These are phyloP conservation scores for Ictalurus furcatus DNA, from an alignment of 2,113 vertebrate genomes.

Conservation along the genomic window DNA sequence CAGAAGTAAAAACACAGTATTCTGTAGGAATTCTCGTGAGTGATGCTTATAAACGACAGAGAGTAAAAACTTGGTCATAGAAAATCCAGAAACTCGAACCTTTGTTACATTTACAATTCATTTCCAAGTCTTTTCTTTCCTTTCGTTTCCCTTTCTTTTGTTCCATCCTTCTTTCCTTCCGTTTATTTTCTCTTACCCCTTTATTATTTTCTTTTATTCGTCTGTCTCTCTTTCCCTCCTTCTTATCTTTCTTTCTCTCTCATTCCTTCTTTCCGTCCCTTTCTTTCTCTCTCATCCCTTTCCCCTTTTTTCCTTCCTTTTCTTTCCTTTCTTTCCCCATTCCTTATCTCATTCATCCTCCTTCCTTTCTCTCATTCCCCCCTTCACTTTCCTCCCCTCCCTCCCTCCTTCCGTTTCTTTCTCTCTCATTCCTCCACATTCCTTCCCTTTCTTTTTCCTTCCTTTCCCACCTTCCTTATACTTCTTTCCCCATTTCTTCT, in stretches of 20 bases:
- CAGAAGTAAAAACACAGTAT: too few species aligned
- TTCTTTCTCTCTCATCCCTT: too few species aligned
- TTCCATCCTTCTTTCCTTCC: not conserved
- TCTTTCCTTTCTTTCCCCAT: too few species aligned
- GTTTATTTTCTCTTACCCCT: not conserved
- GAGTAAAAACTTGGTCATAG: too few species aligned
- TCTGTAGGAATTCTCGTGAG: too few species aligned
- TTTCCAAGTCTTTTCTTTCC: not conserved
- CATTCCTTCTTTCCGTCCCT: not conserved
- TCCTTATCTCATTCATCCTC: not conserved
- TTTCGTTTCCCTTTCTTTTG: not conserved
- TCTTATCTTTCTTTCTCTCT: too few species aligned
- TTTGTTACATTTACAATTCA: not conserved
- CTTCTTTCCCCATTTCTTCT: too few species aligned
- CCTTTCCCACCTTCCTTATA: not conserved
- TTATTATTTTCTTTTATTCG: not conserved
- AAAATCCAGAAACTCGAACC: too few species aligned
- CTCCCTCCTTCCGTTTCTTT: too few species aligned
- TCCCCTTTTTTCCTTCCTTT: too few species aligned
- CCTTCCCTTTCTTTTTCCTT: not conserved
- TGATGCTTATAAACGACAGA: too few species aligned
- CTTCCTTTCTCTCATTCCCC: not conserved
- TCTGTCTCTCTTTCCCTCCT: not conserved
- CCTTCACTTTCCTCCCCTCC: not conserved
- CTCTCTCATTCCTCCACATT: too few species aligned